These are phyloP conservation scores for Amblyjoppa proteus DNA, from an alignment of 2,888 invertebrate genomes.

Conservation along the genomic window DNA sequence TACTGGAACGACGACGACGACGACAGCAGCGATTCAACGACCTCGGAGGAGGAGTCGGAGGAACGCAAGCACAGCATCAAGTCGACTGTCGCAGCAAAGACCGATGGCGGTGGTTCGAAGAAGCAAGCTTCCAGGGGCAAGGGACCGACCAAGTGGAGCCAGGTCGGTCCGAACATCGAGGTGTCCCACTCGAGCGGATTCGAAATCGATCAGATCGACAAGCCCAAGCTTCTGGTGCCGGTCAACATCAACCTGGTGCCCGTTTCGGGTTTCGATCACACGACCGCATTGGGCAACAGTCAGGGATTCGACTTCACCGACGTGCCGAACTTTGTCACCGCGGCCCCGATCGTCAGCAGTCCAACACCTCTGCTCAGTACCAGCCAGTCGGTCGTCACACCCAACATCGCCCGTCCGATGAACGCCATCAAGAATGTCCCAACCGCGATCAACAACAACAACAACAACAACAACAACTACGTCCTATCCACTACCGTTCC, in stretches of 20 bases:
- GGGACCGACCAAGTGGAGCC: constrained; percentile 76
- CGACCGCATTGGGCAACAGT: constrained; percentile 84
- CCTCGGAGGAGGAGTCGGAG: constrained; percentile 71
- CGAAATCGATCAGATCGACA: constrained; percentile 79
- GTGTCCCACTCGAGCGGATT: constrained; percentile 78
- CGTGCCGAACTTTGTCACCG: constrained; percentile 76
- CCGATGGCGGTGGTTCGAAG: constrained; percentile 54
- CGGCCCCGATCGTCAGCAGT: constrained; percentile 75
- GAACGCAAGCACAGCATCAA: constrained; percentile 66
- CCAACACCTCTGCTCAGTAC: constrained; percentile 75
- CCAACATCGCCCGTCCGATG: constrained; percentile 20
- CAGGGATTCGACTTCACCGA: constrained; percentile 86
- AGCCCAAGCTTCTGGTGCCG: constrained; percentile 80
- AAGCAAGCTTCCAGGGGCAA: constrained; percentile 64
- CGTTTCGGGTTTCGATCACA: constrained; percentile 84
- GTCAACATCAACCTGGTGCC: constrained; percentile 81
- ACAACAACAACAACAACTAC: constrained; percentile 69
- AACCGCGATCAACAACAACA: constrained; percentile 67
- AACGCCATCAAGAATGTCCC: constrained; percentile 62
- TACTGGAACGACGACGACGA: constrained; percentile 77
- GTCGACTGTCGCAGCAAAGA: constrained; percentile 30
- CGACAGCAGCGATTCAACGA: constrained; percentile 66
- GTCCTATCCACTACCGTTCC: constrained; percentile 75
- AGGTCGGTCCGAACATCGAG: constrained; percentile 78
- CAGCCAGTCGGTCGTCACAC: constrained; percentile 57